Base-by-base conservation (phyloP, 2,113 vertebrate genomes). In the Oncorhynchus kisutch region DNA sequence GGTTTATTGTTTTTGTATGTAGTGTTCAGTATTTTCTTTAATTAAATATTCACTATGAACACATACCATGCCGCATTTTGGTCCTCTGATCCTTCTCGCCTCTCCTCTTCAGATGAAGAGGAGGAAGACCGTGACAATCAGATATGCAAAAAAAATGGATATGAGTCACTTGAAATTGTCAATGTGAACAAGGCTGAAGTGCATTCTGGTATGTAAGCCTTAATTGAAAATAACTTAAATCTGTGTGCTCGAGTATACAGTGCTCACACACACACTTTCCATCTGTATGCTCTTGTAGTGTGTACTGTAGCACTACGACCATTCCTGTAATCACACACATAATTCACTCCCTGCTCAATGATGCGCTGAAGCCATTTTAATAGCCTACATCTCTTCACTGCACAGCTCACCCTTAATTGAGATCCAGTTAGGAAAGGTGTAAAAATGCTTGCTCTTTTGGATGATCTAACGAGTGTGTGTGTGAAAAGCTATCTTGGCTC, bases 171-270 rank as follows among this genome's bases (percentile, higher is more conserved):
- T 34, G 6, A 34, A 34, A 34, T 7, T 34, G 31, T 34, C 31
- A 34, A 34, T 7, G 31, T 34, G 31, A 34, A 34, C 31, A 34
- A 34, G 31, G 31, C 6, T 34, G 67, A 62, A 82, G 75, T 62
- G 29, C 2, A 73, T 80, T 84, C 76, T 82, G 77, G 75, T 88
- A 80, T 76, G 79, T 69, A 68, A 72, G 39, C 6, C 54, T 83
- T 88, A 76, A 88, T 84, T 87, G 82, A 87, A 89, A 89, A 87
- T 74, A 84, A 84, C 74, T 83, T 67, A 1, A 1, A 80, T 84
- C 72, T 80, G 66, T 77, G 62, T 5, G n/a, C 81, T 74, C 59
- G 34, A 65, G 54, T 60, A 67, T 82, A 16, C 27, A 39, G 7
- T 39, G 24, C 62, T 18, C 62, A 24, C 62, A 65, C 62, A 24